Evolutionary conservation across 2,888 invertebrate genomes (phyloP), one percentile per base, ranked within the genome.

Genomic region (Chalcosyrphus nemorum): DNA sequence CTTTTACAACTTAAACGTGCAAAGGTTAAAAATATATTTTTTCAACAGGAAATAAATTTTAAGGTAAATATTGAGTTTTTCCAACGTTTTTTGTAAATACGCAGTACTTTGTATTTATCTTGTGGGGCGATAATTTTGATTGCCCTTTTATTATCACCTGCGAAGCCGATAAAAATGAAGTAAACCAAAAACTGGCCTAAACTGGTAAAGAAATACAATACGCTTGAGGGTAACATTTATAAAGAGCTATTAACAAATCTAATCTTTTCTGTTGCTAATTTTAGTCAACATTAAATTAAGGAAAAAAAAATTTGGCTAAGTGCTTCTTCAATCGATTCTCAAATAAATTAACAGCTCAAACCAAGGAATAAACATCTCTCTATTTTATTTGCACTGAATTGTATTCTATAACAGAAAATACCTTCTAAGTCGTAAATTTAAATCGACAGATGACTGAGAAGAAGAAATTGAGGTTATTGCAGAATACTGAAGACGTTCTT

Each of bases 41-140:
- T 45, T 45, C 7, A 17, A 17, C 24, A 13, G 50, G 21, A 59
- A 43, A 11, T 43, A 41, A 27, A 59, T 4, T 24, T 27, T 45
- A 11, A 11, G 19, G 17, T 2, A 45, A 45, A 41, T 27, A 0
- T 41, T 41, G 13, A 11, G 41, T 24, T 24, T 41, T 59, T 24
- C 24, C 6, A 21, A 24, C 24, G 24, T 27, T 43, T 43, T 7
- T n/a, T 11, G 15, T 41, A 17, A 59, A 43, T 43, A 59, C 59
- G 59, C 59, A 59, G 24, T 59, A 59, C n/a, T n/a, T n/a, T n/a
- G 9, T 7, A 7, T 59, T 43, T 59, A 59, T 59, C 59, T 43
- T 27, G 17, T 59, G 13, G 13, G 38, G 21, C 38, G 38, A 35
- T 35, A 57, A 41, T 13, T 38, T 57, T 38, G 57, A 57, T 57